Base-by-base conservation (phyloP, 2,888 invertebrate species). In the Tetragonula carbonaria region DNA sequence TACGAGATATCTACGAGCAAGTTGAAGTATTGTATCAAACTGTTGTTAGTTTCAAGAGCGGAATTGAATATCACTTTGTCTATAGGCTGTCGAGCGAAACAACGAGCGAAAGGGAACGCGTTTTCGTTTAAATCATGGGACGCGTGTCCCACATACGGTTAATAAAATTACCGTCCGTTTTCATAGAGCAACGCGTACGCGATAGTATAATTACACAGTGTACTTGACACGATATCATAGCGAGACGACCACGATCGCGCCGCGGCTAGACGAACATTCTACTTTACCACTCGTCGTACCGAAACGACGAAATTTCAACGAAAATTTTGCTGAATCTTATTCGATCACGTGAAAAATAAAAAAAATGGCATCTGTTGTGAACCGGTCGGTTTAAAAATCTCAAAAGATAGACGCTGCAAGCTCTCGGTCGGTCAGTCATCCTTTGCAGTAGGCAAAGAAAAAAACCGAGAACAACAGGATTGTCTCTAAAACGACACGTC, bases 201-300 rank as follows among this genome's bases (percentile, higher is more conserved):
- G 78, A 67, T 74, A 66, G 78, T 33, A 59, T 84, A 84, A 84
- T 84, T 84, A 84, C 85, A 66, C 85, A 71, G 74, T 16, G 78
- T 78, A 84, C 84, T 79, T 82, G 85, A 79, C 85, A 78, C 70
- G 57, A 45, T 75, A 79, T 72, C 68, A 57, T 50, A 55, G 74
- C 45, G 78, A 73, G 65, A 77, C 74, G 59, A 55, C 23, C 55
- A 28, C n/a, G 53, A 74, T 71, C 68, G 21, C 51, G 51, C 62
- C 50, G 8, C 45, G 74, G 62, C n/a, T 75, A 14, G 14, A 76
- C 38, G 68, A 76, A 57, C 83, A 50, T 55, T 68, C 76, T 16
- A 62, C 59, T 70, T 83, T 55, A 13, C 62, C 28, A 28, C 2
- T 1, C 8, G 33, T 33, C 23, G 28, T 8, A 5, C 14, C 14